phyloP scores from a whole-genome alignment of 1,140 invertebrate species.

The Apis laboriosa region DNA sequence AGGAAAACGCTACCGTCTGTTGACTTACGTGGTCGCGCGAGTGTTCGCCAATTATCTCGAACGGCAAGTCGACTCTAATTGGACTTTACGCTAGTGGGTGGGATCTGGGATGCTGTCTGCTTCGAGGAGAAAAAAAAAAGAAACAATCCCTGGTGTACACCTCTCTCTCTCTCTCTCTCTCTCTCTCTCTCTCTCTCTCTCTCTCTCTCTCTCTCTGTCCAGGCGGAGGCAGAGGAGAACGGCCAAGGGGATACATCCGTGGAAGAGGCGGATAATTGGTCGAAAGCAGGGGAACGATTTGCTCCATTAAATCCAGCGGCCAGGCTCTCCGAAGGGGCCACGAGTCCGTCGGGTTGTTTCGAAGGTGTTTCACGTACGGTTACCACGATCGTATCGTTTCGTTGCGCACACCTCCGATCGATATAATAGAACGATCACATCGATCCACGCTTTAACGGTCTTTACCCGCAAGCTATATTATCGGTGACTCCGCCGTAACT shows the following conservation, averaged over 20 bases:
- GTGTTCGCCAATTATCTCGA: slow-evolving; percentile 76
- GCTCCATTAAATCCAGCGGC: slow-evolving; percentile 56
- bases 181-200: no score
- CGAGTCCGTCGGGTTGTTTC: slow-evolving; percentile 26
- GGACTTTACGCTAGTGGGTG: slow-evolving; percentile 75
- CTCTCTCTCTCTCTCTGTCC: no score
- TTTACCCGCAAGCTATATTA: slow-evolving; percentile 41
- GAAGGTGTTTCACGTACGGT: slow-evolving; percentile 41
- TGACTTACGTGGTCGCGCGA: slow-evolving; percentile 73
- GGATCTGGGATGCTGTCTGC: slow-evolving; percentile 68
- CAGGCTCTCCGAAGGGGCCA: not conserved
- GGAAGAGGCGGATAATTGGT: slow-evolving; percentile 56
- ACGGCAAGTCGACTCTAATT: slow-evolving; percentile 77
- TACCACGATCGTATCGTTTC: slow-evolving; percentile 53
- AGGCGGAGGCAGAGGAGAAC: not conserved
- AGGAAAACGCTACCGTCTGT: slow-evolving; percentile 67
- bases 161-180: no score
- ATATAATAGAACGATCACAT: slow-evolving; percentile 57
- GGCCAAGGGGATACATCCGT: slow-evolving; percentile 21
- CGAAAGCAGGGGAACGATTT: slow-evolving; percentile 58
- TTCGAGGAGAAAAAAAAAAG: slow-evolving; percentile 46
- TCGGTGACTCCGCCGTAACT: slow-evolving; percentile 22
- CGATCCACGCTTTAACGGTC: slow-evolving; percentile 46
- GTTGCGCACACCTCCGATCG: slow-evolving; percentile 49
- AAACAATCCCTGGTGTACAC: not conserved